Evolutionary conservation across 2,888 invertebrate genomes (phyloP).

Genomic region (Axea sp.): DNA sequence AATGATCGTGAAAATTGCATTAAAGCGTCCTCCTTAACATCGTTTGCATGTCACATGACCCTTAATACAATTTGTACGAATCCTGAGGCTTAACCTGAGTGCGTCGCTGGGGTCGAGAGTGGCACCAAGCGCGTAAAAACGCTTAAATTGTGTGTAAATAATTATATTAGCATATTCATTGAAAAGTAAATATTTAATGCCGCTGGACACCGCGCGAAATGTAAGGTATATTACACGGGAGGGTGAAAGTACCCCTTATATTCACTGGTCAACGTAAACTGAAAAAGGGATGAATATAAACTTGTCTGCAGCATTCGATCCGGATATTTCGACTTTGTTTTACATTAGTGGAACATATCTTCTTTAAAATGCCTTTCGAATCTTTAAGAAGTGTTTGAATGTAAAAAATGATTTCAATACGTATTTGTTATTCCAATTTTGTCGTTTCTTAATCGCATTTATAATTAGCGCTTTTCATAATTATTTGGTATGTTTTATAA

Average conservation of each 20-base stretch:
- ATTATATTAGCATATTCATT: conserved; percentile 80
- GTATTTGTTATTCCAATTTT: no score
- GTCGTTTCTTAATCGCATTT: no score
- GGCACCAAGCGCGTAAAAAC: conserved; percentile 74
- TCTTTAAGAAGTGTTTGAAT: no score
- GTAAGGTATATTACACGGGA: conserved; percentile 72
- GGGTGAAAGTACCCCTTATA: conserved; percentile 67
- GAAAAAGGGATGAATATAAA: conserved; percentile 73
- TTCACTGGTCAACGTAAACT: conserved; percentile 66
- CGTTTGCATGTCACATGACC: conserved; percentile 59
- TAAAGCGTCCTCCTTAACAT: conserved; percentile 47
- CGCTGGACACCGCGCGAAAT: conserved; percentile 70
- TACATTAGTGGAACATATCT: no score
- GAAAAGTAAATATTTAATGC: conserved; percentile 79
- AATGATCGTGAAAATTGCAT: conserved; percentile 48
- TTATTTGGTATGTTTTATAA: no score
- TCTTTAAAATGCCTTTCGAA: no score
- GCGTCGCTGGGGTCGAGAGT: conserved; percentile 56
- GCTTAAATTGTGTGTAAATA: conserved; percentile 79
- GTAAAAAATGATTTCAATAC: no score
- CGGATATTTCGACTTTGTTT: conserved; percentile 76
- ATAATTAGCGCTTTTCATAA: no score
- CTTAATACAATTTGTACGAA: conserved; percentile 55
- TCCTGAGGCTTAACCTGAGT: conserved; percentile 44
- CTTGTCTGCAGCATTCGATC: conserved; percentile 61